Conservation (phyloP, 2,113 vertebrate species). For the Merops nubicus region DNA sequence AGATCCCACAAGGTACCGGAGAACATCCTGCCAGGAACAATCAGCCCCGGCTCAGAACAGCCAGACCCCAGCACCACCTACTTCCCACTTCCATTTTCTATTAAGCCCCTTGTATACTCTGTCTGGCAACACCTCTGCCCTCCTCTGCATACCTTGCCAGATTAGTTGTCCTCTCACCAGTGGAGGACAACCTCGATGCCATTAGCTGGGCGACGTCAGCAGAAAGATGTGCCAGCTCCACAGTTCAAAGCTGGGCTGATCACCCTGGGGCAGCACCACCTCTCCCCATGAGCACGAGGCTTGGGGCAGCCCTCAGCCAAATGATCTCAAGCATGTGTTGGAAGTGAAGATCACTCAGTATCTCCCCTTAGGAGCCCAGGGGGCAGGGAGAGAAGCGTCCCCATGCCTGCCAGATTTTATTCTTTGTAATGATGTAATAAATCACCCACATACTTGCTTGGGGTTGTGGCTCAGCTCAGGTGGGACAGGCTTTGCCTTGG, state of each 20-base stretch:
- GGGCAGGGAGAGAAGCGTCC: conserved; percentile 50
- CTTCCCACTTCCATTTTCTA: not conserved
- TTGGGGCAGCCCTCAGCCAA: not conserved
- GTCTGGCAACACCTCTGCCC: not conserved
- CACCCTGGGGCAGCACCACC: not conserved
- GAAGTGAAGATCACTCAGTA: not conserved
- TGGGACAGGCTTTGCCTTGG: not conserved
- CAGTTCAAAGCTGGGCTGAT: not conserved
- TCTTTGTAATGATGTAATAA: conserved; percentile 19
- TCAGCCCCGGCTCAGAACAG: not conserved
- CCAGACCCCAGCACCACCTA: not conserved
- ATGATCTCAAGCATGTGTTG: not conserved
- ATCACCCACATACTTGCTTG: not conserved
- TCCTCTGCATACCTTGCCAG: not conserved
- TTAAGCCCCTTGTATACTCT: not conserved
- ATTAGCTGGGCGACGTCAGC: not conserved
- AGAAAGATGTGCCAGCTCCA: not conserved
- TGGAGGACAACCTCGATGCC: not conserved
- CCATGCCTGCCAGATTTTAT: conserved; percentile 26
- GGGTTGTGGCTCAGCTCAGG: not conserved
- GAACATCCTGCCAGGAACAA: not conserved
- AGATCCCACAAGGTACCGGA: not conserved
- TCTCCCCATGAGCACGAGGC: not conserved
- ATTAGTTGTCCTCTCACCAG: not conserved
- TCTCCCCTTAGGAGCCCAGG: not conserved